Evolutionary conservation across 2,113 vertebrate species (phyloP), one percentile per base, ranked within the genome.

Genomic region (Cranoglanis bouderius): DNA sequence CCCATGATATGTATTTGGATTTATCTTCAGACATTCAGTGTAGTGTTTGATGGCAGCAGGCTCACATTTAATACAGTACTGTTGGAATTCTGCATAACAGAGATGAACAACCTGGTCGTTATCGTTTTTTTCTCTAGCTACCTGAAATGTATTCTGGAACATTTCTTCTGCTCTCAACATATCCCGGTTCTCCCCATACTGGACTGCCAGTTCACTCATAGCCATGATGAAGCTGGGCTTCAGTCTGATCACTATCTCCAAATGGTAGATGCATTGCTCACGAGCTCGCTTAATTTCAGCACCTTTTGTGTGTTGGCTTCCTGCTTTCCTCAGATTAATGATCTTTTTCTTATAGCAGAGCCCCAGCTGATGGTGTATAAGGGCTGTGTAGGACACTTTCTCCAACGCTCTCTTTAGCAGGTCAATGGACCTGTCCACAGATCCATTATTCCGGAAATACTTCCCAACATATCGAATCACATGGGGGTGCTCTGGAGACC

Each of bases 361-460:
- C 7, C 91, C 92, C 0, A 93, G 90, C 67, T 93, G 93, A 82
- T 93, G 91, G n/a, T 93, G 91, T 80, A 94, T 88, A 55, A 93
- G 92, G 8, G 86, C 61, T 0, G 90, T 90, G 21, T 87, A 70
- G 19, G 91, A 87, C 7, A 65, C 72, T 18, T 65, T 75, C 24
- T 92, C 83, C 49, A 91, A 43, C 7, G 85, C 89, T 77, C 57
- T 90, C 53, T 88, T 81, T 24, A 92, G 78, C 29, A 92, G 10
- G 9, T 38, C 80, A 18, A 91, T 81, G 13, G 91, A 78, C 12
- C 84, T 55, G 7, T 88, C 84, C 53, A 92, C 63, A 72, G 32
- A 65, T 10, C 88, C 85, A 38, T 84, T 3, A 3, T 8, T 21
- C 32, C 91, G 74, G n/a, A 90, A 92, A 85, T 61, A 92, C 72